Conservation (phyloP, 2,888 invertebrate genomes). For the Temnothorax unifasciatus region DNA sequence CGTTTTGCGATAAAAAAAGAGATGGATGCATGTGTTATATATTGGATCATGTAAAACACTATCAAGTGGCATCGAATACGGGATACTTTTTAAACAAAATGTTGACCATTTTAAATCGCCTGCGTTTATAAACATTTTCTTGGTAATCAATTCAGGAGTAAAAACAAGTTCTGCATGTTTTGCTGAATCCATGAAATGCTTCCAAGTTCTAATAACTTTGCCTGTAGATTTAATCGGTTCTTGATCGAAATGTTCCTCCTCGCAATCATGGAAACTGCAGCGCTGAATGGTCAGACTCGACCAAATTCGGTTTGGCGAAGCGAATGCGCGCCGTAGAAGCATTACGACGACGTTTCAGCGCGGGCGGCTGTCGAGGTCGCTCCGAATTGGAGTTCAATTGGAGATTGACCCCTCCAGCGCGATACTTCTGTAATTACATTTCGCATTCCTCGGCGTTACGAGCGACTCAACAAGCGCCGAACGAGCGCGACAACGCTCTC, state of each 20-base stretch:
- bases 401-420: slow-evolving; percentile 79
- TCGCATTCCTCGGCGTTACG: slow-evolving; percentile 77
- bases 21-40: neutral
- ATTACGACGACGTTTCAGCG: slow-evolving; percentile 42
- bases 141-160: neutral
- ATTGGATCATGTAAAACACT: neutral
- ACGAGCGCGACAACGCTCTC: slow-evolving; percentile 73
- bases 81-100: slow-evolving; percentile 23
- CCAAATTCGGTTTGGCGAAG: slow-evolving; percentile 65
- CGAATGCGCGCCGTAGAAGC: slow-evolving; percentile 22
- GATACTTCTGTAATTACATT: slow-evolving; percentile 79
- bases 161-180: neutral
- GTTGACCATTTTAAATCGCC: neutral
- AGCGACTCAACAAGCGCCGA: slow-evolving; percentile 71
- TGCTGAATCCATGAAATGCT: neutral
- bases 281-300: slow-evolving; percentile 60
- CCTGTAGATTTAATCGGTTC: neutral
- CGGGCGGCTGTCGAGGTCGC: slow-evolving; percentile 58
- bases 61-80: neutral
- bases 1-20: slow-evolving; percentile 16
- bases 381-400: slow-evolving; percentile 80
- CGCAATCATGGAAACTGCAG: slow-evolving; percentile 25
- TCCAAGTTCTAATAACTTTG: neutral
- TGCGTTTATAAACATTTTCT: neutral
- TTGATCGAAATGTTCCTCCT: slow-evolving; percentile 14